phyloP scores from a whole-genome alignment of 1,140 invertebrate genomes.

The Gonioctena quinquepunctata region DNA sequence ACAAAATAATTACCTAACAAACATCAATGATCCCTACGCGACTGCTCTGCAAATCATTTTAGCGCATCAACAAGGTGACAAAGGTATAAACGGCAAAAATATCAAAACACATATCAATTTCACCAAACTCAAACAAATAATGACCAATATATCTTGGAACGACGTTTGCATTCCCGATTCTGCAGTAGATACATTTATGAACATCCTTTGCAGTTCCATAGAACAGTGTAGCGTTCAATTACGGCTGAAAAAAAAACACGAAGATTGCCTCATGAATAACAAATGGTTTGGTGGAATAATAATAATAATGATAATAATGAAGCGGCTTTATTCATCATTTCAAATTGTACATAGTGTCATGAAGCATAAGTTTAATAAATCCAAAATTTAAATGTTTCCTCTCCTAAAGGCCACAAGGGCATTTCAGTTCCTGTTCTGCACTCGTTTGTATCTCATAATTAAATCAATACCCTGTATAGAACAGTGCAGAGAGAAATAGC shows the following conservation, averaged over 20 bases:
- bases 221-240: neutral
- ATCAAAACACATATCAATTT: neutral
- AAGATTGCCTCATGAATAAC: constrained; percentile 8
- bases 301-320: too few species aligned
- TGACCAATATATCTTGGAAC: neutral
- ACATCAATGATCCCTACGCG: constrained; percentile 11
- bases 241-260: neutral
- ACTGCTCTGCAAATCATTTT: neutral
- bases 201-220: neutral
- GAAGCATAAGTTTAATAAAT: too few species aligned
- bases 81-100: neutral
- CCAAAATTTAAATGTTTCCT: too few species aligned
- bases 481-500: too few species aligned
- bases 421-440: too few species aligned
- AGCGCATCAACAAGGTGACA: neutral
- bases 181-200: neutral
- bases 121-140: neutral
- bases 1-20: neutral
- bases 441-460: too few species aligned
- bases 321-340: too few species aligned
- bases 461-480: too few species aligned
- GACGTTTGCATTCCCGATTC: neutral
- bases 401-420: too few species aligned
- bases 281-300: constrained; percentile 3
- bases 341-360: too few species aligned